Base-by-base conservation (phyloP, 1,140 invertebrate species). In the Panagrolaimus sp. region DNA sequence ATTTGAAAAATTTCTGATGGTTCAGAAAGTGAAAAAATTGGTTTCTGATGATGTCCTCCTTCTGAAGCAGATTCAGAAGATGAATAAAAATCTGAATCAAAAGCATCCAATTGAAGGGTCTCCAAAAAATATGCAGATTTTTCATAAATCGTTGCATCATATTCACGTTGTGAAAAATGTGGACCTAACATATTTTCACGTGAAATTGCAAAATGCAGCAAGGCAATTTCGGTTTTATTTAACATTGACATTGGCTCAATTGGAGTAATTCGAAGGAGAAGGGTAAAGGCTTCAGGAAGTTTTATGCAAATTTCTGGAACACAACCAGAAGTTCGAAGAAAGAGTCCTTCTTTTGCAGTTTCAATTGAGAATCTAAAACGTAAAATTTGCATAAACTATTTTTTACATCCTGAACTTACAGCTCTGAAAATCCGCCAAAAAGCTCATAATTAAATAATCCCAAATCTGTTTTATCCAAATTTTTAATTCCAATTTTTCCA, bases 401-500 rank as follows among this genome's bases (percentile, higher is more conserved):
- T 9, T 9, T 17, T n/a, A 58, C 21, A 26, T 21, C 8, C 17
- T 26, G 17, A n/a, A 58, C 52, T 58, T 24, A 58, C 52, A 58
- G 52, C 52, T 58, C 52, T 26, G 21, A 26, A 26, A 58, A 58
- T 14, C 52, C 52, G 17, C 52, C 52, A 58, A 58, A 58, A 12
- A 58, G 17, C 17, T 58, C 52, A 58, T 58, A 58, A 12, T 21
- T 58, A 8, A 58, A 58, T n/a, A 26, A 12, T 12, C 14, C 52
- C 52, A 58, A 58, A 58, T 58, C 52, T 0, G 52, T 58, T 58
- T 58, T 58, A 24, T 21, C 52, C 52, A 58, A 58, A 21, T 58
- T 58, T 24, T 58, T 58, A 14, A 58, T 58, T 12, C 52, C 52
- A 24, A 58, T 28, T 58, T 58, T 58, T 1, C 52, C 52, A 14